Conservation (phyloP, 2,113 vertebrate species). For the Morone chrysops region DNA sequence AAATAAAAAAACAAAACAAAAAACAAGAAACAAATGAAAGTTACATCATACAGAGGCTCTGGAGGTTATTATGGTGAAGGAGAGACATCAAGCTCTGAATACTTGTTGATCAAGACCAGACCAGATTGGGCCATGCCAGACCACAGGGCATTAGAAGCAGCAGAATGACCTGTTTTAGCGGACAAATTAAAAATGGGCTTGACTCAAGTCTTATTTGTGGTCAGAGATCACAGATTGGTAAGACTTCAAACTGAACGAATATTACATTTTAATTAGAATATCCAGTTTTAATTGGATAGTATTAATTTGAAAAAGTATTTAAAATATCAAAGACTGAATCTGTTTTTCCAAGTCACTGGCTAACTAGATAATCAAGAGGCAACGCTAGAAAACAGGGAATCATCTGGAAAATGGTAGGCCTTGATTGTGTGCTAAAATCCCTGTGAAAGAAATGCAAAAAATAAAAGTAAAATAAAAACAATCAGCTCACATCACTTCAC, state of each 20-base stretch:
- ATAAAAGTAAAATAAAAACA: slow-evolving; percentile 56
- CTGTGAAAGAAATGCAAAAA: slow-evolving; percentile 24
- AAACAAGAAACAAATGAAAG: slow-evolving; percentile 47
- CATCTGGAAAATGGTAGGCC: slow-evolving; percentile 17
- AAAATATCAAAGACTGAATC: slow-evolving; percentile 23
- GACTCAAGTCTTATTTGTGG: not conserved
- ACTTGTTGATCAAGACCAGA: slow-evolving; percentile 66
- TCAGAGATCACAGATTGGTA: not conserved
- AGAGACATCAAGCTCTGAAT: slow-evolving; percentile 56
- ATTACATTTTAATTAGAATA: slow-evolving; percentile 9
- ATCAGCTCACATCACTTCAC: slow-evolving; percentile 28
- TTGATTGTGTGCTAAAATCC: slow-evolving; percentile 47
- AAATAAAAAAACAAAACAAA: slow-evolving; percentile 34
- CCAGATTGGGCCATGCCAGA: slow-evolving; percentile 36
- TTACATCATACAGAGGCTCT: slow-evolving; percentile 71
- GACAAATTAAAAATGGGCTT: slow-evolving; percentile 25
- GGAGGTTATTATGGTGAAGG: slow-evolving; percentile 67
- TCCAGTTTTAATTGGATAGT: slow-evolving; percentile 10
- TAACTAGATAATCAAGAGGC: slow-evolving; percentile 22
- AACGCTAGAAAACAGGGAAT: slow-evolving; percentile 16
- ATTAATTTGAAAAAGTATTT: not conserved
- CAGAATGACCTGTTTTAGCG: slow-evolving; percentile 14
- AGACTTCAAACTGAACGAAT: slow-evolving; percentile 15
- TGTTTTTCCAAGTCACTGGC: slow-evolving; percentile 5
- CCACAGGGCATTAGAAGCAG: not conserved